These are phyloP conservation scores for Drosophila arawakana DNA, from an alignment of 1,140 invertebrate species.

Conservation along the genomic window DNA sequence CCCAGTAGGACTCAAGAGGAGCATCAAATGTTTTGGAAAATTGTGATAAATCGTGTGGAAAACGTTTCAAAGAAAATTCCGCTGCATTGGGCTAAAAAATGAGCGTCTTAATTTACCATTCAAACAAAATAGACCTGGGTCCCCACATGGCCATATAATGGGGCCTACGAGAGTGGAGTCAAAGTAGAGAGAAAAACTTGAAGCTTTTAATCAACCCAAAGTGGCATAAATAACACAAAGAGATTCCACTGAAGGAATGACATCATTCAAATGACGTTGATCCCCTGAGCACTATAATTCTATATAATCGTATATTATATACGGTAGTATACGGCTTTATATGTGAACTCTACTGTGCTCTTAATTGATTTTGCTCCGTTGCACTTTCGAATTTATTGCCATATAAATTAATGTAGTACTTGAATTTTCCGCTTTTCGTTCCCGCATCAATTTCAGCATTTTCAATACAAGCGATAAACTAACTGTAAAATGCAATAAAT, in stretches of 20 bases:
- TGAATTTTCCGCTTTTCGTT: neutral
- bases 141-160: neutral
- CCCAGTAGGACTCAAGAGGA: neutral
- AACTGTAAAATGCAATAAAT: conserved; percentile 76
- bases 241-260: neutral
- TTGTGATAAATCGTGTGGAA: conserved; percentile 21
- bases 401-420: conserved; percentile 28
- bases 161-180: conserved; percentile 2
- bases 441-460: conserved; percentile 34
- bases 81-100: conserved; percentile 16
- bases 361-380: conserved; percentile 26
- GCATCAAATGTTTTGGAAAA: conserved; percentile 14
- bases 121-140: neutral
- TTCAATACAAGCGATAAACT: conserved; percentile 64
- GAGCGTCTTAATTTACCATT: conserved; percentile 9
- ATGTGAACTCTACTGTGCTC: neutral
- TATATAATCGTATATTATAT: neutral
- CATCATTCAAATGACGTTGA: neutral
- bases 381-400: conserved; percentile 20
- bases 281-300: neutral
- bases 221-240: conserved; percentile 1
- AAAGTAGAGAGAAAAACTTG: neutral
- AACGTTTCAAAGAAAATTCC: conserved; percentile 4
- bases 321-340: neutral
- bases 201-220: conserved; percentile 4